A percentile compares a stretch with the other conserved stretches of the same genome.
Evolutionary conservation across 2,113 vertebrate genomes (phyloP).

Genomic region (Vimba vimba): DNA sequence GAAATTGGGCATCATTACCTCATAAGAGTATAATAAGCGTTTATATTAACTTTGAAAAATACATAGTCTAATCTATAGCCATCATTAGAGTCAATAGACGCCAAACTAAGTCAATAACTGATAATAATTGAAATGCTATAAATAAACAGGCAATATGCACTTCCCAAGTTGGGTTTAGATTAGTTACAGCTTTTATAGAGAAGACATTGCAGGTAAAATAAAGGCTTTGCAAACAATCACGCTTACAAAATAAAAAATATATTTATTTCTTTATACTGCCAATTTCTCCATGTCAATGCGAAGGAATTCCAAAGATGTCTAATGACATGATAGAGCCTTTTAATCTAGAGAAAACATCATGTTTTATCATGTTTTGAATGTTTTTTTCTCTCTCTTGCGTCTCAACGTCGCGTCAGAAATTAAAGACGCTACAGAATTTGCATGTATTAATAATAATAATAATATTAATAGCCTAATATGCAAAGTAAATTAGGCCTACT

Average conservation of each 20-base stretch:
- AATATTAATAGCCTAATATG: neutral
- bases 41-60: no score
- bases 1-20: no score
- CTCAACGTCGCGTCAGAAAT: neutral
- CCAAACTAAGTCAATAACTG: neutral
- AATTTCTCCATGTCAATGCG: neutral
- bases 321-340: neutral
- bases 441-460: neutral
- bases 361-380: neutral
- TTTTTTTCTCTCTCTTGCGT: neutral
- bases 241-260: neutral
- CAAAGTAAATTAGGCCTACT: conserved; percentile 51
- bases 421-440: neutral
- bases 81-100: no score
- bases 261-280: neutral
- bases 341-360: neutral
- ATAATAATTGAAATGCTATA: neutral
- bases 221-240: neutral
- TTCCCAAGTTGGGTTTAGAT: neutral
- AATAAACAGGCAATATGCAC: neutral
- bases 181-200: no score
- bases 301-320: neutral
- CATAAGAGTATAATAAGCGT: neutral
- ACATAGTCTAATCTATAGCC: no score
- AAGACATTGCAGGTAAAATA: neutral